Base-by-base conservation (phyloP, 1,140 invertebrate species). In the Cyclina sinensis region DNA sequence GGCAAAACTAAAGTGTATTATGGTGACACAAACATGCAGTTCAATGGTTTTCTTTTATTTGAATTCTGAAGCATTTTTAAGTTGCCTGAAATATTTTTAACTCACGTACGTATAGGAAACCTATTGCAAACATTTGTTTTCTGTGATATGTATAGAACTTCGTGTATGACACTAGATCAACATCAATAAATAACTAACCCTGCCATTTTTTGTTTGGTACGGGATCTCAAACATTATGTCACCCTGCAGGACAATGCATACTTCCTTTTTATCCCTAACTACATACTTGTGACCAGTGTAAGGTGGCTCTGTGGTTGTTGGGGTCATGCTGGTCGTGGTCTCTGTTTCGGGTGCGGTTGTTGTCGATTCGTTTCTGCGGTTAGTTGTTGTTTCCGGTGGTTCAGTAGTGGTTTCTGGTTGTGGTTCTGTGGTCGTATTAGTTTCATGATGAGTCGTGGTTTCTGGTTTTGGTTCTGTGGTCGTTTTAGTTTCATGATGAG, bases 211-310 rank as follows among this genome's bases (percentile, higher is more conserved):
- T 16, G 7, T 54, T 43, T n/a, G 16, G 27, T 57, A 78, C 5
- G 74, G 74, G 12, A 78, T 78, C 7, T 78, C 74, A n/a, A 78
- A 51, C 11, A 0, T 32, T 9, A 78, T 54, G 4, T 35, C 7
- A 57, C 74, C 74, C 35, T 51, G 3, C 24, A 78, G 16, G 11
- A 78, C 48, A 51, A 54, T 54, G 30, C 74, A 78, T 5, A 78
- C 74, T 35, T 78, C 46, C 46, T 78, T 32, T 5, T 48, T 48
- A 24, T 78, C 46, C 27, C 48, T 27, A 32, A 78, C 46, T 0
- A 78, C 74, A 21, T 51, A 78, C 21, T 78, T 51, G 30, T 65
- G 12, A 4, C 3, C 1, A 27, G 37, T 24, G 11, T 12, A n/a
- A 14, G 27, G 74, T 48, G 43, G 46, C 1, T 11, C 5, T 18